These are phyloP conservation scores for Meloidogyne hapla DNA, from an alignment of 1,140 invertebrate genomes.

Conservation along the genomic window DNA sequence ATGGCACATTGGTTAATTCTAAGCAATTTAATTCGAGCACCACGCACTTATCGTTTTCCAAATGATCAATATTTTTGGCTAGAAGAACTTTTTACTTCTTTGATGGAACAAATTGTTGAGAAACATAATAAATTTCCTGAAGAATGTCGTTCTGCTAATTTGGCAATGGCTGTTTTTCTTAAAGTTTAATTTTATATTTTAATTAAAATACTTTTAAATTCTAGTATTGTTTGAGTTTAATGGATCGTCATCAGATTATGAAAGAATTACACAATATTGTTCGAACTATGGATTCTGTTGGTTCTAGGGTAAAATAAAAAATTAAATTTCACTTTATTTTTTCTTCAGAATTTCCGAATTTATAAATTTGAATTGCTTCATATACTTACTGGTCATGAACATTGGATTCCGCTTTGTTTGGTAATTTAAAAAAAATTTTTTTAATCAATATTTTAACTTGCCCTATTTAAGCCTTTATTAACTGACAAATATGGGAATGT, in stretches of 20 bases:
- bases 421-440: not conserved
- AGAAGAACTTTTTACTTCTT: constrained; percentile 31
- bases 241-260: constrained; percentile 89
- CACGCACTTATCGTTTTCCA: constrained; percentile 42
- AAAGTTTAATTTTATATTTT: constrained; percentile 30
- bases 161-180: constrained; percentile 54
- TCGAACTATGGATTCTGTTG: constrained; percentile 79
- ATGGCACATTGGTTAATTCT: constrained; percentile 54
- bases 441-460: not conserved
- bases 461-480: constrained; percentile 73
- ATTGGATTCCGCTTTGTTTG: constrained; percentile 69
- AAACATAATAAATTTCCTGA: constrained; percentile 48
- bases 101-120: constrained; percentile 43
- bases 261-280: constrained; percentile 81
- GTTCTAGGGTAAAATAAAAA: constrained; percentile 68
- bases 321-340: not conserved
- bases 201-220: constrained; percentile 50
- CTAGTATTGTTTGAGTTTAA: constrained; percentile 82
- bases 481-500: constrained; percentile 67
- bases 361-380: constrained; percentile 60
- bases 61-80: constrained; percentile 31
- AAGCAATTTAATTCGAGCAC: constrained; percentile 35
- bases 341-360: constrained; percentile 39
- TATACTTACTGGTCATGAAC: constrained; percentile 68
- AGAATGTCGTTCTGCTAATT: constrained; percentile 54